Evolutionary conservation across 2,888 invertebrate species (phyloP), one percentile per base, ranked within the genome.

Genomic region (Nemotelus pantherinus): DNA sequence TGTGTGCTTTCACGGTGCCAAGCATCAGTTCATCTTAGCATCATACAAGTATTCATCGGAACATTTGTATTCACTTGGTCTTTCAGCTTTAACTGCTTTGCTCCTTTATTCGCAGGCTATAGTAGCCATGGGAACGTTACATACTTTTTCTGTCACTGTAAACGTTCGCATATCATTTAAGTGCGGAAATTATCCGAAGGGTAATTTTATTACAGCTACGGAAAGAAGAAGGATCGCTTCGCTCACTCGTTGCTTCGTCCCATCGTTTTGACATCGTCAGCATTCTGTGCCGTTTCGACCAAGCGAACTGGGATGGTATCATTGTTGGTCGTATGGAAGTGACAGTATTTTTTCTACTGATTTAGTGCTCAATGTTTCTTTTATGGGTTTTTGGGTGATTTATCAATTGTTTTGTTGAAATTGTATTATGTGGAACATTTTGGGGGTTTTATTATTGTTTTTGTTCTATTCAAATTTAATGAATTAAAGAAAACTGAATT

Each of bases 111-210:
- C n/a, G 50, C 44, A 7, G 41, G 60, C 7, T 39, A 39, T 41
- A 10, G 60, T 41, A 43, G 60, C 39, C 7, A 7, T 60, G 60
- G 60, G 41, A 7, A 43, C 60, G 41, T 60, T 60, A 7, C 25
- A 39, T 63, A 10, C 41, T 39, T 50, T 68, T 60, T 60, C 25
- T 68, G 44, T n/a, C 67, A 7, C 39, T 25, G 3, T 7, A 39
- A 25, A 5, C 60, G 60, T 68, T 68, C 39, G 48, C 39, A 48
- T 48, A 68, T 10, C 48, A 48, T 68, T 68, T 68, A 68, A 50
- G 67, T 68, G 48, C 67, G 67, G 67, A 68, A 68, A 68, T 68
- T 68, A 68, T 50, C 67, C 48, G 67, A 68, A 68, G 67, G 67
- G 67, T 68, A 68, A 68, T 68, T 68, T 68, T 68, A 68, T 68